phyloP scores from a whole-genome alignment of 2,113 vertebrate genomes.

The Plotosus lineatus region DNA sequence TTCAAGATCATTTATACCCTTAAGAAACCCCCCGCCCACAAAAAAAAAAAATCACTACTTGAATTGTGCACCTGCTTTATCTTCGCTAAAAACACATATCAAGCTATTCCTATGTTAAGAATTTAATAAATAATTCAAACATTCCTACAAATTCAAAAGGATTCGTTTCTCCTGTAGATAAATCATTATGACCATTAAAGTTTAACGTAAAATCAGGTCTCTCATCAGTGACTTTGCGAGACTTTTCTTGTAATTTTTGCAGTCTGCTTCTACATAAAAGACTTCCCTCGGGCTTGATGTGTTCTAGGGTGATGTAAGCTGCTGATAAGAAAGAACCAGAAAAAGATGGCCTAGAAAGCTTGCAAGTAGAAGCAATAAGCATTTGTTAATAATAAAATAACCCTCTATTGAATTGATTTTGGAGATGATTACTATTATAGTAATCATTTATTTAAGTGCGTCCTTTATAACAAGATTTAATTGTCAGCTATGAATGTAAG shows the following conservation, averaged over 20 bases:
- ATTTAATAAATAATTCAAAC: too few relatives aligned
- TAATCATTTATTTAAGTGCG: neutral
- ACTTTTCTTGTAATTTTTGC: neutral
- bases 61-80: too few relatives aligned
- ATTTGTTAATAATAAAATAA: neutral
- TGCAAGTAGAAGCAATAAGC: neutral
- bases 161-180: neutral
- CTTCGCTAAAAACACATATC: too few relatives aligned
- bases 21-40: too few relatives aligned
- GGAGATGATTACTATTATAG: neutral
- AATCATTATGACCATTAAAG: constrained; percentile 23
- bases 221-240: neutral
- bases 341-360: constrained; percentile 6
- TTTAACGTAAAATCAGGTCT: constrained; percentile 2
- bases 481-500: neutral
- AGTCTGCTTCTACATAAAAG: constrained; percentile 29
- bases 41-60: too few relatives aligned
- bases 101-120: too few relatives aligned
- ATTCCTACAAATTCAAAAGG: constrained; percentile 7
- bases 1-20: too few relatives aligned
- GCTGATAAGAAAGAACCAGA: constrained; percentile 18
- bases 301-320: constrained; percentile 38
- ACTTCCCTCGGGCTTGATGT: constrained; percentile 5
- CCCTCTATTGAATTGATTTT: neutral
- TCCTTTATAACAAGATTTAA: neutral